Evolutionary conservation across 2,797 vertebrate genomes (phyloP), one percentile per base, ranked within the genome.

Genomic region (Pipistrellus nathusii): DNA sequence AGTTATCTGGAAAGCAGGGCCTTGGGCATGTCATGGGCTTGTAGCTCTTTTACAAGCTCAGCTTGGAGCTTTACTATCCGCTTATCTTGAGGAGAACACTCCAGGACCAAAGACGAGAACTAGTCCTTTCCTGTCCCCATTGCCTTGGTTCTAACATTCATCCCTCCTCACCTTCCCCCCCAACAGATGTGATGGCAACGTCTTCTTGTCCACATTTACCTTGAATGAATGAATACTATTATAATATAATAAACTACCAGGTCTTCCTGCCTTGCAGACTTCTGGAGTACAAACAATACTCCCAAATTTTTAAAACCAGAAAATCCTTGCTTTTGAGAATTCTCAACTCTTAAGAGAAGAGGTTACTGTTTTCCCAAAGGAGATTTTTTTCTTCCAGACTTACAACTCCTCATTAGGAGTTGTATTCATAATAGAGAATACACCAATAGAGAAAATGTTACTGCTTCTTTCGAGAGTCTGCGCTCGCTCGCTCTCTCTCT

Each of bases 311-410:
- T 75, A 90, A 89, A 83, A 44, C 41, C 57, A 92, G 35, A 91
- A 93, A 93, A 44, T 64, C 20, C 30, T 93, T 59, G 41, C 46
- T 85, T 84, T 87, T 59, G 27, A 62, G 55, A 46, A 44, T 86
- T 87, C 17, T 85, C 55, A 80, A 44, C 17, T 90, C 32, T 77
- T 76, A 53, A 41, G 59, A 86, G 72, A 81, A 91, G 66, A 84
- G 0, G 14, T 9, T 82, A 66, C 48, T 44, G 17, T 72, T 94
- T 93, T 84, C 4, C 48, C 55, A 46, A 71, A 77, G 32, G 27
- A 76, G 11, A 41, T 44, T 83, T 94, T 94, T 46, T 8, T 73
- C 14, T 73, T 85, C 62, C 44, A 85, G 53, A 62, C 21, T 92
- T 51, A 53, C 8, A 78, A 69, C 6, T 85, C 59, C 76, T 92